Evolutionary conservation across 1,140 invertebrate genomes (phyloP), one percentile per base, ranked within the genome.

Genomic region (Cotesia glomerata): DNA sequence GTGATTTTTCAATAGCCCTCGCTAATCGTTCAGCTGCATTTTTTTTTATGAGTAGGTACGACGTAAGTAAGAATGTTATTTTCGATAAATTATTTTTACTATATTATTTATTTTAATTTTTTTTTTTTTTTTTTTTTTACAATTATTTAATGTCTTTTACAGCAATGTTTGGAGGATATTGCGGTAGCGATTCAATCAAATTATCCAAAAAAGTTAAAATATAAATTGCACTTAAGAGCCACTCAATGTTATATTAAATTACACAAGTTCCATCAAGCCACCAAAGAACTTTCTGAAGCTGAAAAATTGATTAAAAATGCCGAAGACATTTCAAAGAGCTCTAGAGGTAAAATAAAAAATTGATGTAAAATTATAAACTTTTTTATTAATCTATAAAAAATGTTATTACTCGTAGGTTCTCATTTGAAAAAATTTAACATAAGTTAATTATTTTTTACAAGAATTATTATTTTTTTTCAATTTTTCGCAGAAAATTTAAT

Each of bases 1-100:
- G 81, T 67, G 81, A 86, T 73, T 81, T 84, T 49, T 64, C 86
- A 16, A 71, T 86, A 52, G 85, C 86, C 14, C 75, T 83, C 34
- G 86, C 84, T 26, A 88, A 88, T 75, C 81, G 88, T 81, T 88
- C 88, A 62, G 87, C 86, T 16, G 81, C 82, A 13, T 77, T 88
- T 34, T 86, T 85, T 77, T 79, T 84, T 64, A 73, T 85, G 26
- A 65, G 77, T 59, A 81, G 79, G 74, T 86, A 80, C 69, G 45
- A 85, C 71, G 86, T 85, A 72, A 77, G 34, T 71, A 66, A 62
- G 16, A 56, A 35, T n/a, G 36, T 66, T 71, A 39, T 14, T 13
- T 64, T 9, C 11, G 11, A 45, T 45, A 45, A 18, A 18, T 56
- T 59, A 18, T 32, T 54, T 52, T 14, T 52, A 52, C 49, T 26